These are phyloP conservation scores for Tetramorium bicarinatum DNA, from an alignment of 2,888 invertebrate genomes.

Conservation along the genomic window DNA sequence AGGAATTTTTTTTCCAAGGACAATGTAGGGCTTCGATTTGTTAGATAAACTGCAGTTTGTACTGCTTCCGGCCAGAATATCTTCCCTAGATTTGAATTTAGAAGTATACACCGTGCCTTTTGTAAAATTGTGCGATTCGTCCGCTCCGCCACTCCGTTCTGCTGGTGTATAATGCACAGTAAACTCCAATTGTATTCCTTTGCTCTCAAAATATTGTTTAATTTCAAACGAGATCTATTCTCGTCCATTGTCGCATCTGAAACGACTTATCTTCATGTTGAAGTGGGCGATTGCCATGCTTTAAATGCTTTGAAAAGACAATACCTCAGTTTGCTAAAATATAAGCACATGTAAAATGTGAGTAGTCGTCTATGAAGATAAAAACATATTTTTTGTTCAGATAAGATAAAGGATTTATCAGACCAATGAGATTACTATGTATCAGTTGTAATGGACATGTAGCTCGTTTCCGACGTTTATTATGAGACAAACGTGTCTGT, in stretches of 20 bases:
- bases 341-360: no score
- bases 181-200: conserved; percentile 74
- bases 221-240: conserved; percentile 74
- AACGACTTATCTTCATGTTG: conserved; percentile 68
- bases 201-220: conserved; percentile 66
- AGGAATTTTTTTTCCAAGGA: conserved; percentile 63
- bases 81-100: conserved; percentile 75
- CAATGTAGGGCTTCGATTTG: conserved; percentile 69
- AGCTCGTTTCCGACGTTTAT: no score
- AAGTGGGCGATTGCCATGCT: conserved; percentile 75
- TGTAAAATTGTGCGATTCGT: conserved; percentile 80
- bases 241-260: conserved; percentile 74
- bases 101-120: conserved; percentile 80
- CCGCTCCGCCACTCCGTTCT: conserved; percentile 76
- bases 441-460: no score
- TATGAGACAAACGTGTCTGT: neutral
- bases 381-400: no score
- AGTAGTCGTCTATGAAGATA: no score
- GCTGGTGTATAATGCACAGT: conserved; percentile 77
- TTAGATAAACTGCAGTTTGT: conserved; percentile 66
- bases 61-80: conserved; percentile 42
- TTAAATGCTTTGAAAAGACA: conserved; percentile 69
- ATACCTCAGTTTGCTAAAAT: neutral
- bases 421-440: no score
- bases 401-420: no score